These are phyloP conservation scores for Antheraea assamensis DNA, from an alignment of 2,888 invertebrate genomes.

Conservation along the genomic window DNA sequence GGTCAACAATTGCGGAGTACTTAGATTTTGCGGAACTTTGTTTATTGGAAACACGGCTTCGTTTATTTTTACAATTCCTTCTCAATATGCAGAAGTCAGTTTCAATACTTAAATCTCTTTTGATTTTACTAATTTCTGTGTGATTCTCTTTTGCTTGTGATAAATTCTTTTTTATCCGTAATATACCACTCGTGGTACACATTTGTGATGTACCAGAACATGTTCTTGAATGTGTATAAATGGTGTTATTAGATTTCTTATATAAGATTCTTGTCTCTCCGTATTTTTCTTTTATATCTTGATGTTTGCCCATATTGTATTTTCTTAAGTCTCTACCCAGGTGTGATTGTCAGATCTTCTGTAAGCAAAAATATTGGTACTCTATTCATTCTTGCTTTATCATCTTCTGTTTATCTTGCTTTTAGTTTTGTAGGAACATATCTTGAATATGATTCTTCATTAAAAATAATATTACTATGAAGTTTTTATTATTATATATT, in stretches of 20 bases:
- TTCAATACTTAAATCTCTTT: conserved; percentile 66
- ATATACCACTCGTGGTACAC: conserved; percentile 43
- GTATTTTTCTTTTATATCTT: conserved; percentile 36
- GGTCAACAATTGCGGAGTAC: conserved; percentile 46
- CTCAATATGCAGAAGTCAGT: conserved; percentile 65
- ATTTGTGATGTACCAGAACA: conserved; percentile 51
- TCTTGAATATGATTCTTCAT: no score
- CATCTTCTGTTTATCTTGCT: conserved; percentile 25
- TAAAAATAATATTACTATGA: no score
- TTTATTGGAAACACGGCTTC: conserved; percentile 40
- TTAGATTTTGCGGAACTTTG: conserved; percentile 46
- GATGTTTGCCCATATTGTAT: conserved; percentile 51
- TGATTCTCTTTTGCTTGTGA: conserved; percentile 43
- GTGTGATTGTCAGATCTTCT: conserved; percentile 46
- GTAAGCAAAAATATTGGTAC: conserved; percentile 69
- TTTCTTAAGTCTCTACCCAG: conserved; percentile 26
- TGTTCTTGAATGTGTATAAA: conserved; percentile 52
- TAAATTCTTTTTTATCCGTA: conserved; percentile 48
- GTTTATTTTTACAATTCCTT: conserved; percentile 54
- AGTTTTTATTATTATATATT: no score
- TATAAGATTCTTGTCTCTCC: conserved; percentile 49
- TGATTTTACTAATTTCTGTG: conserved; percentile 45
- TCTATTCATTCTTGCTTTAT: conserved; percentile 54
- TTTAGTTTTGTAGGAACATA: not conserved
- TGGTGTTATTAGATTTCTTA: conserved; percentile 57